A percentile compares a stretch with the other conserved stretches of the same genome.
These are phyloP conservation scores for Chymomyza amoena DNA, from an alignment of 2,888 invertebrate species.

Conservation along the genomic window DNA sequence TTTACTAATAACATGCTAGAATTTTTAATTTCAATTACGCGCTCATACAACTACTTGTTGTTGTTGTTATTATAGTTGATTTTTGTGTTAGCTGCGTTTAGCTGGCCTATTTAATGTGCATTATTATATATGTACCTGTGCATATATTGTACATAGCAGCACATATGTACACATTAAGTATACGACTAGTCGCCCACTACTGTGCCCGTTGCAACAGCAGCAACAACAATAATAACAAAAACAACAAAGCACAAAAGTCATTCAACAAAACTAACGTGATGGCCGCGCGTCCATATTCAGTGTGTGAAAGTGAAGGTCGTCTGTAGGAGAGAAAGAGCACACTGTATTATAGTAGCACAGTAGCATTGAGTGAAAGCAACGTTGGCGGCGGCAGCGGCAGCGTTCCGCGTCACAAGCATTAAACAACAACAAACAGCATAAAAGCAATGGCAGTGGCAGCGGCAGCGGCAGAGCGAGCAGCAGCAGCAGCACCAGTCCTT, in stretches of 20 bases:
- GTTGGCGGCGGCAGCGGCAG: background rate
- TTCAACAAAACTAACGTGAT: conserved; percentile 43
- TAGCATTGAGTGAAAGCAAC: conserved; percentile 12
- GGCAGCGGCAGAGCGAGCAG: conserved; percentile 29
- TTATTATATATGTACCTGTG: background rate
- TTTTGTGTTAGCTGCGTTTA: conserved; percentile 25
- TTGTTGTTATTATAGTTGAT: background rate
- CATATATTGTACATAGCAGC: no score
- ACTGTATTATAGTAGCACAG: conserved; percentile 19
- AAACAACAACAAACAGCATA: background rate
- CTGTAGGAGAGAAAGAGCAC: conserved; percentile 63
- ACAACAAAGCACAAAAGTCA: conserved; percentile 18
- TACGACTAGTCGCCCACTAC: background rate
- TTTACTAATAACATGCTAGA: conserved; percentile 22
- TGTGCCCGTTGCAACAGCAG: conserved; percentile 5
- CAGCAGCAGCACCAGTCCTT: conserved; percentile 36
- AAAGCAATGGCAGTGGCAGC: background rate
- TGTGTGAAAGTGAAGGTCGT: conserved; percentile 66
- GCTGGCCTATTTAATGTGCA: conserved; percentile 53
- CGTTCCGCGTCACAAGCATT: background rate
- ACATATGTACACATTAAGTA: background rate
- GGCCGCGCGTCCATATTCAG: conserved; percentile 23
- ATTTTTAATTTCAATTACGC: conserved; percentile 29
- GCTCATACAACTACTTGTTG: conserved; percentile 32
- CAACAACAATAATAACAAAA: conserved; percentile 2